Evolutionary conservation across 1,140 invertebrate genomes (phyloP).

Genomic region (Penaeus japonicus): DNA sequence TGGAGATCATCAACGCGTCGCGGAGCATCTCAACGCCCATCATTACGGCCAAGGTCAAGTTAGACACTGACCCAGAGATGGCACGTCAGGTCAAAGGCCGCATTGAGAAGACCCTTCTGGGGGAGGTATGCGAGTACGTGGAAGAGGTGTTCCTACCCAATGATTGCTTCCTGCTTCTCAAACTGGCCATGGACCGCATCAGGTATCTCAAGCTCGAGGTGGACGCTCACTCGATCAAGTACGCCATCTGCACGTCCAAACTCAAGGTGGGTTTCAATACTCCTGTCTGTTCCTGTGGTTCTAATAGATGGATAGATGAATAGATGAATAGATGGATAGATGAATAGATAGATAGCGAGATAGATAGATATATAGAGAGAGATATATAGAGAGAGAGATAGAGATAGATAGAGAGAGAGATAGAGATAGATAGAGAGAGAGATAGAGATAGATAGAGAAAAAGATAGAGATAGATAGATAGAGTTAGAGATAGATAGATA

Average conservation of each 20-base stretch:
- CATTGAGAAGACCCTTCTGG: conserved; percentile 90
- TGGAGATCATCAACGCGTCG: conserved; percentile 98
- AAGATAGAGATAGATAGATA: too few relatives aligned
- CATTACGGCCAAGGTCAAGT: conserved; percentile 84
- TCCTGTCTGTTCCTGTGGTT: too few relatives aligned
- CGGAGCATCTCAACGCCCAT: conserved; percentile 96
- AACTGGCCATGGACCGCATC: conserved; percentile 85
- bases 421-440: too few relatives aligned
- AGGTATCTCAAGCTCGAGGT: conserved; percentile 80
- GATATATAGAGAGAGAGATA: too few relatives aligned
- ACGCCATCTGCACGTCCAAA: conserved; percentile 67
- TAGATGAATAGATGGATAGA: too few relatives aligned
- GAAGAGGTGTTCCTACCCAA: conserved; percentile 89
- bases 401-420: too few relatives aligned
- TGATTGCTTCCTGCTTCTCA: conserved; percentile 87
- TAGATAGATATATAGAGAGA: too few relatives aligned
- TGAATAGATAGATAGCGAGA: too few relatives aligned
- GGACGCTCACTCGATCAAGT: conserved; percentile 66
- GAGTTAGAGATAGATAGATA: too few relatives aligned
- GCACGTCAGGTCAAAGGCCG: conserved; percentile 91
- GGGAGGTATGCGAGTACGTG: conserved; percentile 88
- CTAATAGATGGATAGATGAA: too few relatives aligned
- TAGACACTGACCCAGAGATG: conserved; percentile 79
- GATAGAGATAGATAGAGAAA: too few relatives aligned
- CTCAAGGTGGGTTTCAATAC: too few relatives aligned